Percentiles rank a stretch among this genome's conserved stretches.
phyloP scores from a whole-genome alignment of 2,797 vertebrate genomes.

The Macroramphosus scolopax region DNA sequence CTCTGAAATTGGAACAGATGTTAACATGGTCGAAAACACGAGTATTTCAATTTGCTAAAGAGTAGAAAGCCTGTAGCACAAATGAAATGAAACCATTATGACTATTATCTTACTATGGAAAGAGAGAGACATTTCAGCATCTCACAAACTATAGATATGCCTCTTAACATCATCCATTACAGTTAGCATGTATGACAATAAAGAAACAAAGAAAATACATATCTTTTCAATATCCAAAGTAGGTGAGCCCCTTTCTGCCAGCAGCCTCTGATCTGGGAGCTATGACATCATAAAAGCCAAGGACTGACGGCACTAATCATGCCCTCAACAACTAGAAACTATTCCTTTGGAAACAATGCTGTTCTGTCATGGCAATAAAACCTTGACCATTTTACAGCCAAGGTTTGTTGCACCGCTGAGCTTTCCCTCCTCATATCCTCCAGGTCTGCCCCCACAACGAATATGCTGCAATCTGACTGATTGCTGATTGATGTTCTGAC shows the following conservation, averaged over 20 bases:
- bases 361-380: slow-evolving; percentile 30
- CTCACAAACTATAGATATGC: too few species aligned
- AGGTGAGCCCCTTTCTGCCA: too few species aligned
- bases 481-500: too few species aligned
- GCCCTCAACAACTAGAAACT: slow-evolving; percentile 13
- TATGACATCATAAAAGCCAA: too few species aligned
- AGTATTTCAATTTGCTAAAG: slow-evolving; percentile 35
- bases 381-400: slow-evolving; percentile 39
- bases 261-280: too few species aligned
- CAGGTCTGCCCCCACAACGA: slow-evolving; percentile 13
- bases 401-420: slow-evolving; percentile 41
- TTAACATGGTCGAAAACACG: slow-evolving; percentile 51
- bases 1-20: slow-evolving; percentile 57
- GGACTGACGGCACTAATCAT: neutral
- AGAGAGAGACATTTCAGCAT: slow-evolving; percentile 2
- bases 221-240: too few species aligned
- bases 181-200: too few species aligned
- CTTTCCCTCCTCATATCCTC: slow-evolving; percentile 18
- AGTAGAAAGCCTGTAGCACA: slow-evolving; percentile 24
- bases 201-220: too few species aligned
- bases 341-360: slow-evolving; percentile 25
- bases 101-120: slow-evolving; percentile 11
- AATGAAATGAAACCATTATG: slow-evolving; percentile 14
- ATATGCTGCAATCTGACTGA: slow-evolving; percentile 11
- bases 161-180: slow-evolving; percentile 2